Percentiles rank a stretch among this genome's conserved stretches.
Evolutionary conservation across 2,888 invertebrate species (phyloP).

Genomic region (Rhorus exstirpatorius): DNA sequence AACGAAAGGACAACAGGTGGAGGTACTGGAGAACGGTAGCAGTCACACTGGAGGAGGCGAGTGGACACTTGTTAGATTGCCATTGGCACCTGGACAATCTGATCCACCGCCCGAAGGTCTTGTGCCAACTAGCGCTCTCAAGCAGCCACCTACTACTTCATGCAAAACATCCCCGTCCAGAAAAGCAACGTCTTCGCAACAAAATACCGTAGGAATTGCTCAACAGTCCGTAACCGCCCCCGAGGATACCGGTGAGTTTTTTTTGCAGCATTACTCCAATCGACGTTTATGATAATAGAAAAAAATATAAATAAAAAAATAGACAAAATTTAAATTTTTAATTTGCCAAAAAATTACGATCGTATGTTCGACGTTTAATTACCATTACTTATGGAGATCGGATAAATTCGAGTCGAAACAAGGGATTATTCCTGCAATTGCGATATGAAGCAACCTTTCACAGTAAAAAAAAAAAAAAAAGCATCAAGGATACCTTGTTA

Average conservation of each 20-base stretch:
- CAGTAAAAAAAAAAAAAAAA: no score
- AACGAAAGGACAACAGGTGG: conserved; percentile 96
- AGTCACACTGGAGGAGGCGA: conserved; percentile 82
- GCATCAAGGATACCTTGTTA: no score
- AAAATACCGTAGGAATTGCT: conserved; percentile 73
- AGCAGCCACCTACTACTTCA: conserved; percentile 90
- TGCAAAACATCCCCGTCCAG: conserved; percentile 87
- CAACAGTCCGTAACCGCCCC: conserved; percentile 79
- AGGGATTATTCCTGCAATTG: no score
- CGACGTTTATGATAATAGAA: neutral
- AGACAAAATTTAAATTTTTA: conserved; percentile 1
- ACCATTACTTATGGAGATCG: no score
- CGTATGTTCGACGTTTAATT: no score
- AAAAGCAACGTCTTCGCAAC: conserved; percentile 80
- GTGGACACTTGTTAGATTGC: conserved; percentile 87
- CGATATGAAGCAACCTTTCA: no score
- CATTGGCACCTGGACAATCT: conserved; percentile 86
- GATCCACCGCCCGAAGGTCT: conserved; percentile 91
- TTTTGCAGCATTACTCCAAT: neutral
- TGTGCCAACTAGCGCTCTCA: conserved; percentile 93
- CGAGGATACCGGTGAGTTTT: conserved; percentile 85
- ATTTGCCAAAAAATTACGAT: no score
- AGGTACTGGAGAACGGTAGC: conserved; percentile 93
- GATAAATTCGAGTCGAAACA: no score
- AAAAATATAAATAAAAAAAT: neutral